Percentiles rank a stretch among this genome's conserved stretches.
These are phyloP conservation scores for Nephrotoma appendiculata DNA, from an alignment of 2,888 invertebrate species.

Conservation along the genomic window DNA sequence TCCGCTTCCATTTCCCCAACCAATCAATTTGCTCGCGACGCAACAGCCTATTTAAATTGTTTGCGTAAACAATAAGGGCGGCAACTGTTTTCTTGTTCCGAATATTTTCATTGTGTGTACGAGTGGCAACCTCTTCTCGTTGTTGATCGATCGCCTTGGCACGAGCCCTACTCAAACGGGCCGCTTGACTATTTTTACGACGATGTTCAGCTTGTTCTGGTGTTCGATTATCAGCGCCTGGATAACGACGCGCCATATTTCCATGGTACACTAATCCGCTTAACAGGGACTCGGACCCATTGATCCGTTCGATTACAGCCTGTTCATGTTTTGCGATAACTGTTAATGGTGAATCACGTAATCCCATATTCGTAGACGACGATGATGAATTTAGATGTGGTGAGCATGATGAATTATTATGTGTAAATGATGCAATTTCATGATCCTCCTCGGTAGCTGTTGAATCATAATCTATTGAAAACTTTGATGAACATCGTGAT, in stretches of 20 bases:
- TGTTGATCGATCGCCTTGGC: not conserved
- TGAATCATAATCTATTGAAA: not conserved
- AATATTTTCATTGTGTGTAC: not conserved
- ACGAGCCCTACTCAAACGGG: not conserved
- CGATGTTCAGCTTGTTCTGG: not conserved
- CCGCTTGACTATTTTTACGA: not conserved
- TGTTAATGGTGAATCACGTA: not conserved
- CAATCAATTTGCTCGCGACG: not conserved
- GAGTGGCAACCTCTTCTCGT: not conserved
- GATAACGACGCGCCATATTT: not conserved
- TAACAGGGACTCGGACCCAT: not conserved
- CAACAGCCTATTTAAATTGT: not conserved
- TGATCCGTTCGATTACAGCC: not conserved
- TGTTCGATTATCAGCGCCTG: not conserved
- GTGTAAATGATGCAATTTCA: not conserved
- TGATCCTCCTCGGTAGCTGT: not conserved
- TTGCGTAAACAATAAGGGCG: not conserved
- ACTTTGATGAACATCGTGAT: not conserved
- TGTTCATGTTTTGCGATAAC: not conserved
- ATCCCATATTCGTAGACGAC: not conserved
- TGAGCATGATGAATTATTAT: not conserved
- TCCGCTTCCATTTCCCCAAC: not conserved
- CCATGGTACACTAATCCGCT: not conserved
- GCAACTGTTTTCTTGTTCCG: not conserved
- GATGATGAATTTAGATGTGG: not conserved